phyloP scores from a whole-genome alignment of 2,797 vertebrate species.

The Okamejei kenojei region DNA sequence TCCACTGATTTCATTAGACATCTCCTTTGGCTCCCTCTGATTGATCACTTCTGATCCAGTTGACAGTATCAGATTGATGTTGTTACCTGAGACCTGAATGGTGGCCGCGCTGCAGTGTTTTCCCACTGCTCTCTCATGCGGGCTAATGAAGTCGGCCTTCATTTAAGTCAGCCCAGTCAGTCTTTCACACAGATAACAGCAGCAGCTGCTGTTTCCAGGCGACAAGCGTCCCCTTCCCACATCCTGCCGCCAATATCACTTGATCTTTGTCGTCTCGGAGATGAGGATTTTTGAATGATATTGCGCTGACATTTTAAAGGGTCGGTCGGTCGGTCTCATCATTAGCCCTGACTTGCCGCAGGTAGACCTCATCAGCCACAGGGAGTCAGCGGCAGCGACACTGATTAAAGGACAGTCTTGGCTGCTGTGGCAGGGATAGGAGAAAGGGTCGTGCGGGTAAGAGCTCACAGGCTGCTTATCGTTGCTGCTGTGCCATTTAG shows the following conservation, averaged over 20 bases:
- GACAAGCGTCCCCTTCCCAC: neutral
- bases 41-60: neutral
- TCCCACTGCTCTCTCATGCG: neutral
- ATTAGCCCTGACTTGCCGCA: neutral
- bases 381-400: neutral
- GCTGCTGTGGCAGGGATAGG: neutral
- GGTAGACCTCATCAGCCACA: neutral
- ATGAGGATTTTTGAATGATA: neutral
- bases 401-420: neutral
- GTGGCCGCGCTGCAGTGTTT: neutral
- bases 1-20: neutral
- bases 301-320: neutral
- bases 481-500: neutral
- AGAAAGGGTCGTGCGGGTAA: neutral
- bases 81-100: neutral
- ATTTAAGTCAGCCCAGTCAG: constrained; percentile 16
- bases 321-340: neutral
- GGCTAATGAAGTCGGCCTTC: constrained; percentile 22
- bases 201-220: constrained; percentile 11
- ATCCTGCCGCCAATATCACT: constrained; percentile 12
- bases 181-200: neutral
- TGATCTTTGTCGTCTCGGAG: neutral
- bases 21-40: neutral
- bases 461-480: neutral
- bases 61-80: neutral